Base-by-base conservation (phyloP, 1,140 invertebrate genomes). In the Musca domestica region DNA sequence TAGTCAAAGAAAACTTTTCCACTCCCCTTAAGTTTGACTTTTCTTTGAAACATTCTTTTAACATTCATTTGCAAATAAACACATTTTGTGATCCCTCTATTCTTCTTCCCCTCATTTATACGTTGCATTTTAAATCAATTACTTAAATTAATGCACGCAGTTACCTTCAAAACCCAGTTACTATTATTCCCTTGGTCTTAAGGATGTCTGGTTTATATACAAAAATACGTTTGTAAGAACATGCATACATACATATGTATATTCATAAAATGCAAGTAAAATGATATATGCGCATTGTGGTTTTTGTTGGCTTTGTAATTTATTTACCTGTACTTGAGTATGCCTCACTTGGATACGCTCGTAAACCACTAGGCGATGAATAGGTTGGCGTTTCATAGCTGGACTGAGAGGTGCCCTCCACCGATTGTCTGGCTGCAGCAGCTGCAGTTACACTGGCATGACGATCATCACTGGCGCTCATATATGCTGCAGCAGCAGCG, bases 371-470 rank as follows among this genome's bases (percentile, higher is more conserved):
- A 19, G 78, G 76, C 10, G 77, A 78, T 64, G 79, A 77, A 71
- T 80, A 81, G 46, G 80, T 78, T 74, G 79, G 76, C 64, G 80
- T 77, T 73, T 81, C 80, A 58, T 81, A 81, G 67, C 79, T 81
- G 66, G 79, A 80, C 74, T 81, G 79, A 49, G 80, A 81, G 17
- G 78, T 78, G 48, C 76, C 79, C 70, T 81, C 79, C 25, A 80
- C 79, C 34, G 80, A 81, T 69, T 81, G 80, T 25, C 79, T 73
- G 69, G 78, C 78, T 27, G 78, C 76, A 46, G 63, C 77, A 34
- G 74, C 77, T 20, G 76, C 78, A 61, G 67, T 73, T 23, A 72
- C 74, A 22, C 69, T 69, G n/a, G 76, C 76, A 74, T 81, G 77
- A 54, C 80, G 75, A 30, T 81, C 80, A 64, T 78, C 79, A 58